Conservation (phyloP, 2,113 vertebrate species). For the Theristicus caerulescens region DNA sequence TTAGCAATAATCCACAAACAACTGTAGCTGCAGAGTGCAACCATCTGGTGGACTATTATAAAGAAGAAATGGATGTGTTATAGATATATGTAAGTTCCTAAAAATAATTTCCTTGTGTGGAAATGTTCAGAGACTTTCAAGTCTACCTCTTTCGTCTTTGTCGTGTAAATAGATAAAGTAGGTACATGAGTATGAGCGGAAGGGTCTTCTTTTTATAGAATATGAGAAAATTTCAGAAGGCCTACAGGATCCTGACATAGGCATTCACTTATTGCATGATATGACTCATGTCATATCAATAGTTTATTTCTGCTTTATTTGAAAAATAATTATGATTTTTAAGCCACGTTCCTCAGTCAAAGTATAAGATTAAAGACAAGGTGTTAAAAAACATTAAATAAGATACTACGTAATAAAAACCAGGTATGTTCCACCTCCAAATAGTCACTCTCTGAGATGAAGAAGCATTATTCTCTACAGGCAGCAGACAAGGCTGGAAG, state of each 20-base stretch:
- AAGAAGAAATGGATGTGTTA: background rate
- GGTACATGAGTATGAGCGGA: slow-evolving; percentile 6
- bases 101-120: slow-evolving; percentile 15
- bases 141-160: slow-evolving; percentile 11
- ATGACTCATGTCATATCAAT: background rate
- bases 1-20: slow-evolving; percentile 55
- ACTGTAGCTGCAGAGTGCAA: background rate
- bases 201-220: background rate
- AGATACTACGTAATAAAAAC: background rate
- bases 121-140: slow-evolving; percentile 49
- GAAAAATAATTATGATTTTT: background rate
- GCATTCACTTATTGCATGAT: background rate
- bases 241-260: background rate
- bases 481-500: background rate
- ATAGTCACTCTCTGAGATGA: background rate
- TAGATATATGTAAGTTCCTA: slow-evolving; percentile 38
- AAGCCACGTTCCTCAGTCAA: background rate
- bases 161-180: slow-evolving; percentile 15
- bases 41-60: slow-evolving; percentile 42
- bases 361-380: background rate
- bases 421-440: background rate
- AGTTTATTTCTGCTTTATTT: background rate
- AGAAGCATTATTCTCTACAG: background rate
- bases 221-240: background rate
- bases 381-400: background rate